Base-by-base conservation (phyloP, 2,797 vertebrate genomes). In the Buphagus erythrorhynchus region DNA sequence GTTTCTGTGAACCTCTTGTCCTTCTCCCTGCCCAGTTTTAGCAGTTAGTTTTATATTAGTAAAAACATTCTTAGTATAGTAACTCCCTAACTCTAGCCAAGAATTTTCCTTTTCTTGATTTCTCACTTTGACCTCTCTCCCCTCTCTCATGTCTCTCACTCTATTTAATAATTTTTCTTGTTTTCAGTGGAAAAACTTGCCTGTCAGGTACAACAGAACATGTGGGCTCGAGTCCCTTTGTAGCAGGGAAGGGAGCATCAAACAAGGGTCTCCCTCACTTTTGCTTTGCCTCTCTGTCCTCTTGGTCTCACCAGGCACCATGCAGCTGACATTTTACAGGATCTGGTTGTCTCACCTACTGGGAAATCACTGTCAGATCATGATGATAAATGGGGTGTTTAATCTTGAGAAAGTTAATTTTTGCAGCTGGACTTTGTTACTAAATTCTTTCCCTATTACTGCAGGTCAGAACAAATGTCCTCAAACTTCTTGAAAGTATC, bases 221-320 rank as follows among this genome's bases (percentile, higher is more conserved):
- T 1, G 15, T 19, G 69, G 35, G 7, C 35, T 88, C 0, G 0
- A 73, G 12, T 7, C 29, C 19, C 63, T 38, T n/a, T 31, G 15
- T 18, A 49, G 45, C 24, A 83, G 36, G 57, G 40, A 55, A 43
- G 6, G 12, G 52, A 88, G 17, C 13, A 42, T 45, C 63, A 62
- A 74, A 48, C 5, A 16, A 51, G 31, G 8, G 16, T 43, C 4
- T 43, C 13, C 48, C 13, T 0, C 25, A 31, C 13, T 25, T 61
- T 72, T 59, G 63, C 65, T 76, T 73, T 71, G 43, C 36, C 31
- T 67, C 67, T 71, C 62, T 74, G 24, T 59, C 40, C 33, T 35
- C 3, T 16, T 75, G 52, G 28, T 52, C 59, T 90, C 66, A 11
- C 35, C 10, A 48, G 74, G 73, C 38, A 36, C 13, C 42, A 10